Base-by-base conservation (phyloP, 2,888 invertebrate genomes). In the Neoitamus cyanurus region DNA sequence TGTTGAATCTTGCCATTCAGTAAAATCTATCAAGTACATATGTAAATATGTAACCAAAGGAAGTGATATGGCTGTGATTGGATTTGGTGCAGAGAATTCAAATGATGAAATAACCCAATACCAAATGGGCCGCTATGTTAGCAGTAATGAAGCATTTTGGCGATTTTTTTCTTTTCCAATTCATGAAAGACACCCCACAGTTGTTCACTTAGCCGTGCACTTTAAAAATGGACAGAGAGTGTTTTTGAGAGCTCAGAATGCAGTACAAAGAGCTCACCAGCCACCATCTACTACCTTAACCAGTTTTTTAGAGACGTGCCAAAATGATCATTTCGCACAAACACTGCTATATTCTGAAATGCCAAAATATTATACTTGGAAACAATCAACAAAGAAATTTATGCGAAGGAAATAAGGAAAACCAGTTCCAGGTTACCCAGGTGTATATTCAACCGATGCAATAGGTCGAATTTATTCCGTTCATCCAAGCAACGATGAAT, bases 31-130 rank as follows among this genome's bases (percentile, higher is more conserved):
- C n/a, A n/a, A n/a, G n/a, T n/a, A n/a, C n/a, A n/a, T n/a, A n/a
- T n/a, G 89, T 86, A 90, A 91, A 87, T 91, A 92, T 87, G 89
- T 92, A 34, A 90, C 88, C 78, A 91, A 91, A 89, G 90, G 90
- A 42, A 88, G 88, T 86, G 90, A 90, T 86, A 88, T 88, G 88
- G 89, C 90, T 84, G 88, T 87, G n/a, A 15, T 75, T 37, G 75
- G 75, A 15, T 5, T 75, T 70, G 70, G 30, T 13, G 70, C 70
- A 11, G 15, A 34, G 48, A 85, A 85, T 68, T 72, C 48, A 75
- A 36, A 75, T 20, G 77, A 77, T 46, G 42, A 77, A 77, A 25
- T 77, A 3, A 20, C 36, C 4, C 78, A 78, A 48, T 78, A 48
- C 25, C 78, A 78, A 28, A 31, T 78, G 46, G 78, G 30, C 11